phyloP scores from a whole-genome alignment of 2,888 invertebrate species.

The Heteropelma amictum region DNA sequence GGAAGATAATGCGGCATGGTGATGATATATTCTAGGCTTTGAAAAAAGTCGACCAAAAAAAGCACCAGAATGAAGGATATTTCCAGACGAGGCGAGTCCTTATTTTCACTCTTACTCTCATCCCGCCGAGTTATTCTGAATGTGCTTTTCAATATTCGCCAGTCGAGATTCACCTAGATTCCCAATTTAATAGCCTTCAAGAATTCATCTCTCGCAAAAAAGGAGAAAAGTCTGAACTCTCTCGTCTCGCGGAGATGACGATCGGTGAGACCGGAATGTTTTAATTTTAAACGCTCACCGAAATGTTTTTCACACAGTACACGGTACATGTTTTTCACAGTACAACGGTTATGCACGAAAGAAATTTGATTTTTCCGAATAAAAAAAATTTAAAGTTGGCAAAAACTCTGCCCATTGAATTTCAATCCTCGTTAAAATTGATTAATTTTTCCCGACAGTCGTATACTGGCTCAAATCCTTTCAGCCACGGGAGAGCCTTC shows the following conservation, averaged over 20 bases:
- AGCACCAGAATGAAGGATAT: neutral
- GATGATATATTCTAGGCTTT: neutral
- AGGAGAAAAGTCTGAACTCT: conserved; percentile 12
- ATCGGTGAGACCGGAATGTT: conserved; percentile 8
- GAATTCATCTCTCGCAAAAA: conserved; percentile 16
- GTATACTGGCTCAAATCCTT: too few species aligned
- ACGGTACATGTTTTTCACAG: too few species aligned
- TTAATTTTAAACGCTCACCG: too few species aligned
- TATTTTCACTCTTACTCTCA: neutral
- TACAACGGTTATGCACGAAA: too few species aligned
- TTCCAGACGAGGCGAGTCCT: neutral
- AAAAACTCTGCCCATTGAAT: neutral
- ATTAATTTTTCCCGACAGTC: too few species aligned
- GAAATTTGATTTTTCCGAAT: too few species aligned
- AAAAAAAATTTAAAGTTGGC: too few species aligned
- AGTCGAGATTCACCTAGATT: conserved; percentile 24
- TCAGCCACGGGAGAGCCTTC: too few species aligned
- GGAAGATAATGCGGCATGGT: neutral
- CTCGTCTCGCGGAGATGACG: neutral
- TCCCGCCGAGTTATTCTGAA: neutral
- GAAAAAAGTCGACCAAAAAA: neutral
- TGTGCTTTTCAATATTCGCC: conserved; percentile 19
- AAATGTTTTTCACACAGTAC: neutral
- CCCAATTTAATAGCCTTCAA: conserved; percentile 16
- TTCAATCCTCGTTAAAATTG: neutral